Evolutionary conservation across 2,113 vertebrate genomes (phyloP), one percentile per base, ranked within the genome.

Genomic region (Neotoma lepida): DNA sequence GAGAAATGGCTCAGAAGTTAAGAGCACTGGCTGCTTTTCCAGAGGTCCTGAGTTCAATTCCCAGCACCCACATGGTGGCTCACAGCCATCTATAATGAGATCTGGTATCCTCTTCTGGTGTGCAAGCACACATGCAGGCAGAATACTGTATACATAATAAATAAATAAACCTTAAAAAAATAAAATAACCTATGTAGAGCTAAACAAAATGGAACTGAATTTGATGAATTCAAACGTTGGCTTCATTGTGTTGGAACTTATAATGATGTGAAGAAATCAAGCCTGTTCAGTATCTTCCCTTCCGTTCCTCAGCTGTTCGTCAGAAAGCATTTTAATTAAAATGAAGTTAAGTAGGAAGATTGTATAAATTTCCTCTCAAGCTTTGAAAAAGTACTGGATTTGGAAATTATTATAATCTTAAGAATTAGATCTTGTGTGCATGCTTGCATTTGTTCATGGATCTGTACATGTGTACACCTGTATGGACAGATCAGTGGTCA

Each of bases 271-370:
- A 89, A 73, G 26, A 51, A 86, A 44, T 63, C 28, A 17, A 61
- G 33, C 26, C 33, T 71, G 24, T 10, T 3, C 2, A 58, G 24
- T 13, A 14, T 35, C 39, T 58, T 28, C 9, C 2, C 39, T 7
- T 24, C 51, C 30, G 10, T 14, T 14, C 10, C 2, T 73, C 68
- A 15, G 20, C 35, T 33, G 58, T 13, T 44, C 80, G 14, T 61
- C 58, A 39, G 71, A 54, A 71, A 51, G 26, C n/a, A 41, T 86
- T 92, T 82, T 68, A 86, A 77, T 78, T 81, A 81, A 68, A 87
- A 22, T 85, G 73, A 88, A 93, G 15, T 54, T 88, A 58, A 87
- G 46, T 73, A 70, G 30, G 4, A 26, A 87, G 54, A 82, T 54
- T 78, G 2, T 56, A 20, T 84, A 64, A 51, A 92, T 73, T 78